A percentile compares a stretch with the other conserved stretches of the same genome.
Conservation (phyloP, 2,888 invertebrate genomes). For the Boloria euphrosyne region DNA sequence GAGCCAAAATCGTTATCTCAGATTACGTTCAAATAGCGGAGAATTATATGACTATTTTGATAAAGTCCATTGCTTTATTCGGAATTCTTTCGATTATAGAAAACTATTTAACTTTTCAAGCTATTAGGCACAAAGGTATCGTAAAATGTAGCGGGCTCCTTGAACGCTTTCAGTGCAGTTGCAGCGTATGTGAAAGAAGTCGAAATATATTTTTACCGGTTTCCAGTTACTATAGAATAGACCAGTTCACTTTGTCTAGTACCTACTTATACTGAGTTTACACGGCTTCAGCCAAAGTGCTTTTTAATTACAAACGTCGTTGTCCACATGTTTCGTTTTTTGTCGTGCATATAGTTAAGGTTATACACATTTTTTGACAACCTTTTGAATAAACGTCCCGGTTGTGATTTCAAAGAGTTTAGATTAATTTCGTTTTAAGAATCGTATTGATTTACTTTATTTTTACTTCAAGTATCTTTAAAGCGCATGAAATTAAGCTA, state of each 20-base stretch:
- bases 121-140: slow-evolving; percentile 37
- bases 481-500: slow-evolving; percentile 6
- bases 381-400: not conserved
- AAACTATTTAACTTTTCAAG: slow-evolving; percentile 38
- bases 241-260: slow-evolving; percentile 31
- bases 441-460: not conserved
- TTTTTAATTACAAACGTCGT: slow-evolving; percentile 26
- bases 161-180: slow-evolving; percentile 32
- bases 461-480: slow-evolving; percentile 4
- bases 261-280: slow-evolving; percentile 13
- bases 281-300: slow-evolving; percentile 25
- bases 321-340: slow-evolving; percentile 21
- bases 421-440: slow-evolving; percentile 7
- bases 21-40: slow-evolving; percentile 24
- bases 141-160: slow-evolving; percentile 30
- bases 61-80: slow-evolving; percentile 10
- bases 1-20: slow-evolving; percentile 20
- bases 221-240: slow-evolving; percentile 23
- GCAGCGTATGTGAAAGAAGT: slow-evolving; percentile 31
- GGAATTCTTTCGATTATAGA: slow-evolving; percentile 16
- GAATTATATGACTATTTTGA: slow-evolving; percentile 24
- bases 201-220: slow-evolving; percentile 34
- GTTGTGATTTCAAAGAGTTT: not conserved
- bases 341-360: slow-evolving; percentile 6
- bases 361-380: slow-evolving; percentile 8